Percentiles rank a stretch among this genome's conserved stretches.
These are phyloP conservation scores for Plebejus argus DNA, from an alignment of 2,888 invertebrate genomes.

Conservation along the genomic window DNA sequence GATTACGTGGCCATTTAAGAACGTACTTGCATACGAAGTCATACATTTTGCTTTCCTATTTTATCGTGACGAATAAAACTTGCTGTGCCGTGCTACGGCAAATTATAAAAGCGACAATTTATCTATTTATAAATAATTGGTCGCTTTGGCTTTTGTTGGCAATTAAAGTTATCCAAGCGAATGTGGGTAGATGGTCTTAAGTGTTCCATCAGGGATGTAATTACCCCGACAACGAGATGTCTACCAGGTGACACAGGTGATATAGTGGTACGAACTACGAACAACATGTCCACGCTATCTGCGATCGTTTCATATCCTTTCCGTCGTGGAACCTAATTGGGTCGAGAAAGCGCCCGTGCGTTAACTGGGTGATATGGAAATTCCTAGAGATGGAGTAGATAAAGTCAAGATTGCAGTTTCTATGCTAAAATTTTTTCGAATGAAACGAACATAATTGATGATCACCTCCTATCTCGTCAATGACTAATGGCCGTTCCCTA, in stretches of 20 bases:
- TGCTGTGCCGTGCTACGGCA: neutral
- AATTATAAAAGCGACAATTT: neutral
- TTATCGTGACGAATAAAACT: too few relatives aligned
- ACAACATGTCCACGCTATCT: constrained; percentile 38
- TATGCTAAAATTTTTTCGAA: too few relatives aligned
- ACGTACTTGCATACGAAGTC: too few relatives aligned
- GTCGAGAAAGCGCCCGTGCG: constrained; percentile 38
- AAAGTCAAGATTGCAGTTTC: neutral
- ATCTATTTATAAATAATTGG: neutral
- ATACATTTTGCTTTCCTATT: too few relatives aligned
- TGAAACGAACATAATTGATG: too few relatives aligned
- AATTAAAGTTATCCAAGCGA: constrained; percentile 31
- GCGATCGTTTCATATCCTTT: constrained; percentile 41
- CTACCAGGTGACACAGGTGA: constrained; percentile 1
- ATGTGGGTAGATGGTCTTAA: neutral
- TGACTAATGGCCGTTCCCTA: too few relatives aligned
- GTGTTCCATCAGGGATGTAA: neutral
- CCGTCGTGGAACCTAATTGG: constrained; percentile 41
- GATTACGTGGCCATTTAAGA: too few relatives aligned
- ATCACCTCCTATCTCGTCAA: too few relatives aligned
- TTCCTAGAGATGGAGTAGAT: neutral
- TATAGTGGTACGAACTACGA: constrained; percentile 17
- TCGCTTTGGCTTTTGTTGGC: too few relatives aligned
- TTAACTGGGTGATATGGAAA: constrained; percentile 31
- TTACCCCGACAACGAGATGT: constrained; percentile 7